Conservation (phyloP, 2,888 invertebrate genomes). For the Orchestes rusci region DNA sequence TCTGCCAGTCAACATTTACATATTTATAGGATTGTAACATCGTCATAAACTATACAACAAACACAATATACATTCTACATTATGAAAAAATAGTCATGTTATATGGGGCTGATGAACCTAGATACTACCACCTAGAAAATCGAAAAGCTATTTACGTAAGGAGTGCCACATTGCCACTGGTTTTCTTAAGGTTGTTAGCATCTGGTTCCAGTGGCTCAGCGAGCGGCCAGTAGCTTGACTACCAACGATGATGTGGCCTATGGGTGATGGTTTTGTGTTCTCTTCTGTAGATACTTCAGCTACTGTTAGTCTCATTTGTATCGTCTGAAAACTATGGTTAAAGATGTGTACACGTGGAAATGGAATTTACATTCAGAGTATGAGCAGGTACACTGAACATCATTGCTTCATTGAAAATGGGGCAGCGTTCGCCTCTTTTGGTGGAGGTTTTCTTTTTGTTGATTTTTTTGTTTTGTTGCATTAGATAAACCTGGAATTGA, state of each 20-base stretch:
- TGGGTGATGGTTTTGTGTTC: conserved; percentile 53
- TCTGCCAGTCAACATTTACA: too few relatives aligned
- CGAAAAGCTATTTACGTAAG: conserved; percentile 52
- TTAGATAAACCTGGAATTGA: conserved; percentile 58
- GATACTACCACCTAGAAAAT: too few relatives aligned
- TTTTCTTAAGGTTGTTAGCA: conserved; percentile 70
- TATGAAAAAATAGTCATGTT: too few relatives aligned
- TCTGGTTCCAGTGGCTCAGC: conserved; percentile 75
- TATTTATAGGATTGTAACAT: conserved; percentile 7
- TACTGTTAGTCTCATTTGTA: conserved; percentile 67
- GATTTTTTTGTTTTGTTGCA: conserved; percentile 74
- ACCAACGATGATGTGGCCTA: conserved; percentile 76
- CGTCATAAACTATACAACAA: conserved; percentile 21
- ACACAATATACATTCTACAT: too few relatives aligned
- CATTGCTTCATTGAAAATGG: conserved; percentile 79
- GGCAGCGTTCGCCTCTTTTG: conserved; percentile 65
- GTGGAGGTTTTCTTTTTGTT: conserved; percentile 74
- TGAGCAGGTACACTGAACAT: conserved; percentile 74
- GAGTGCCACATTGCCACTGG: conserved; percentile 84
- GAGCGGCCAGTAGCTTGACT: conserved; percentile 65
- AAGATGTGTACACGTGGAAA: too few relatives aligned
- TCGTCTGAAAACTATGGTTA: conserved; percentile 53
- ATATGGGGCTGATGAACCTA: too few relatives aligned
- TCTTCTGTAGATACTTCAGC: conserved; percentile 45
- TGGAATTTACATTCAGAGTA: conserved; percentile 56